Base-by-base conservation (phyloP, 2,113 vertebrate species). In the Platysternon megacephalum region DNA sequence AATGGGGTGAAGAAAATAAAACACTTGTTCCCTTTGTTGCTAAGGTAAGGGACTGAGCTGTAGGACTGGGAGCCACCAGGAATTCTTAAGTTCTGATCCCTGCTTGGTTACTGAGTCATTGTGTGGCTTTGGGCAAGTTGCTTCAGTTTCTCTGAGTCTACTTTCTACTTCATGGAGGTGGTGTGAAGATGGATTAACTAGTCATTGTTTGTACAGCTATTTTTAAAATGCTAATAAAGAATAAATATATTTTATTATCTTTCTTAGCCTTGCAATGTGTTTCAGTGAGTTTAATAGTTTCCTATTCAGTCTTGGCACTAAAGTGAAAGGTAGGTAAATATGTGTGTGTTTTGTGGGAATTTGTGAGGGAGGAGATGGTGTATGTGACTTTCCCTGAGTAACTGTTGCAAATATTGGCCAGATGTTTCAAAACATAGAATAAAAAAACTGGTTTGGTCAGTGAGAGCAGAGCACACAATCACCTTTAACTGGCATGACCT, bases 171-270 rank as follows among this genome's bases (percentile, higher is more conserved):
- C 28, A 79, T 32, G 56, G n/a, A 8, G 78, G 4, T 52, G 68
- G 19, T n/a, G 42, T 2, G 83, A n/a, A 79, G 88, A 90, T 9
- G 21, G 80, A 86, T 78, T 83, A 78, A 55, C 85, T 81, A 2
- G 8, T 16, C 24, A 42, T 52, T 87, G 17, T 48, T 91, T 39
- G 8, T 84, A 35, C 35, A 91, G 61, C 42, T 79, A 42, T 2
- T 76, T 92, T 93, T 39, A 92, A 93, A 84, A 10, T 80, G 46
- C 42, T 88, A 82, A 86, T 58, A 42, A 87, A 89, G 52, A 92
- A 61, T 56, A 93, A 58, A 58, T 44, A 42, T 1, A 26, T 89
- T 95, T 95, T 84, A 44, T 76, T 6, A 46, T 78, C 22, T 94
- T 28, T 32, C 29, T 61, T 61, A 76, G 19, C 53, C 80, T 80